Base-by-base conservation (phyloP, 1,140 invertebrate genomes). In the Drosophila dunni region DNA sequence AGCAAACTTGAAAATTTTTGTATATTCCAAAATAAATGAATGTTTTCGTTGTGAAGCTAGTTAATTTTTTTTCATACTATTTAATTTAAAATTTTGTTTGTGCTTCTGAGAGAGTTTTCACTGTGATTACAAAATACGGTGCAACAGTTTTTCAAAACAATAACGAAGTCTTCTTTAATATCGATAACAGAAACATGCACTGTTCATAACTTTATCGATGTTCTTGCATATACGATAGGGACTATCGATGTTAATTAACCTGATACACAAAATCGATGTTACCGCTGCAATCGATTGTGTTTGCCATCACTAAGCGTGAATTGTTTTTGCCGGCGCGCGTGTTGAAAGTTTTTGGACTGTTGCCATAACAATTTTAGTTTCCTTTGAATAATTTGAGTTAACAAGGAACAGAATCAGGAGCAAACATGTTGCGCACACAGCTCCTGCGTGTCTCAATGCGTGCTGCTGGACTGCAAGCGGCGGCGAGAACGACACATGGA, bases 351-450 rank as follows among this genome's bases (percentile, higher is more conserved):
- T 7, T 33, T 36, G 5, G 6, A 1, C 24, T n/a, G 50, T 7
- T 53, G 20, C 13, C 11, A 8, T 13, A n/a, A 33, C 15, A 38
- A 46, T 36, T 60, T 72, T 20, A 20, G 33, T 38, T 60, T 51
- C 36, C 9, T 8, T 34, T 44, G 8, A 36, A 60, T 9, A 11
- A 1, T 8, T 40, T 38, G 9, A 29, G 29, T 5, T 34, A 5
- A 33, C 7, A n/a, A n/a, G n/a, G n/a, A n/a, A n/a, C 15, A n/a
- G 62, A 10, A 48, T 15, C 36, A 42, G 38, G 48, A 17, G 36
- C 46, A n/a, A 65, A 48, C 38, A 85, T 85, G 81, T 71, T 81
- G 38, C 78, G 78, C 17, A 48, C 75, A 0, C 60, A 75, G 9
- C n/a, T 81, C 20, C 13, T 61, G 20, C 67, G 56, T 7, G 51